Percentiles rank a stretch among this genome's conserved stretches.
Conservation (phyloP, 2,797 vertebrate species). For the Pantherophis alleghaniensis region DNA sequence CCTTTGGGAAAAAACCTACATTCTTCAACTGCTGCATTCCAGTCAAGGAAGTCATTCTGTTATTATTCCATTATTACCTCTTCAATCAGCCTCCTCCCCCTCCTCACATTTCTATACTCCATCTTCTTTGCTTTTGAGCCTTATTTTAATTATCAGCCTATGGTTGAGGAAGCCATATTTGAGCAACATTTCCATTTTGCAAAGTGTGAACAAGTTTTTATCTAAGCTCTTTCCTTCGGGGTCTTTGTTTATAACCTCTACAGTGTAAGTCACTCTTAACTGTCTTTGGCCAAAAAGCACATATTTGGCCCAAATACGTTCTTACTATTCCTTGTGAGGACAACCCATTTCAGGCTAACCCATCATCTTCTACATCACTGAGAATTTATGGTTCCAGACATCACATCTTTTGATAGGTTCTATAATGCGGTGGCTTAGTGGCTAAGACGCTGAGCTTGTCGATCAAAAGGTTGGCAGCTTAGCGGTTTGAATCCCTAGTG, state of each 20-base stretch:
- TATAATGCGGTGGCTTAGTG: not conserved
- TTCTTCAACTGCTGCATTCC: not conserved
- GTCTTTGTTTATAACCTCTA: not conserved
- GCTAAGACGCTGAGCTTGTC: no score
- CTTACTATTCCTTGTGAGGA: not conserved
- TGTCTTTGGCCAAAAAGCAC: not conserved
- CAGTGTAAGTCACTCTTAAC: not conserved
- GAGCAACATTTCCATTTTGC: not conserved
- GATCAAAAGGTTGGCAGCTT: no score
- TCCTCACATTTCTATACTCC: not conserved
- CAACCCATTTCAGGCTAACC: not conserved
- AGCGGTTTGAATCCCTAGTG: no score
- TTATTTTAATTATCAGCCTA: not conserved
- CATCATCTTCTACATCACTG: not conserved
- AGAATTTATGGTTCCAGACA: not conserved
- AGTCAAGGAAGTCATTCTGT: not conserved
- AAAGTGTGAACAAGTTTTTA: not conserved
- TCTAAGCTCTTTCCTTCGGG: not conserved
- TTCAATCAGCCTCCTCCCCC: not conserved
- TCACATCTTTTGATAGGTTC: not conserved
- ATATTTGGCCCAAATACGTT: not conserved
- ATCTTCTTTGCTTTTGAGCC: not conserved
- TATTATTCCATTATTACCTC: not conserved
- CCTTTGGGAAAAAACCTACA: not conserved
- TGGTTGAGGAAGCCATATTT: not conserved